These are phyloP conservation scores for Himalopsyche tibetana DNA, from an alignment of 2,888 invertebrate species.

Conservation along the genomic window DNA sequence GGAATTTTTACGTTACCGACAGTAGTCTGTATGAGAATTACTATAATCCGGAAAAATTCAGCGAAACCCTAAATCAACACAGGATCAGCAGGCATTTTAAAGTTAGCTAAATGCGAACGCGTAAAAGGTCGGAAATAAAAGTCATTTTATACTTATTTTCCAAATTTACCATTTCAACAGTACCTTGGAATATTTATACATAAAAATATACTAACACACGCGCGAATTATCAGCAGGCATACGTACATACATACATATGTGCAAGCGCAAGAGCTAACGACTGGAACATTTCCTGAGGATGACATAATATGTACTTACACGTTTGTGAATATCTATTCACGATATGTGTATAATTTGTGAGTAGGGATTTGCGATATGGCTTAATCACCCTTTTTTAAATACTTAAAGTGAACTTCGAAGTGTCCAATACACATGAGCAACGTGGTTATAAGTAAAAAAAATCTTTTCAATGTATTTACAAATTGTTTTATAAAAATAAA, in stretches of 20 bases:
- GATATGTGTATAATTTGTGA: neutral
- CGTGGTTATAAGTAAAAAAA: too few species aligned
- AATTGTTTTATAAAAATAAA: too few species aligned
- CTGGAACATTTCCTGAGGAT: neutral
- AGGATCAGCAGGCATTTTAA: neutral
- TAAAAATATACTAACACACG: neutral
- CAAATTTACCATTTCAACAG: neutral
- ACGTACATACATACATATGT: neutral
- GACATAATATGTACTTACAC: neutral
- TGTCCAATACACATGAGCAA: too few species aligned
- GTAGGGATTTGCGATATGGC: neutral
- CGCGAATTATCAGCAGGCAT: too few species aligned
- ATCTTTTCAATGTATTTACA: too few species aligned
- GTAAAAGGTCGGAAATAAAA: neutral
- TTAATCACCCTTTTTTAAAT: neutral
- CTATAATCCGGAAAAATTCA: neutral
- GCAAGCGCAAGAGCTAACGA: slow-evolving; percentile 21
- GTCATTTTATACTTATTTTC: neutral
- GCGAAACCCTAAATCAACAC: neutral
- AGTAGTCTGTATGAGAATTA: too few species aligned
- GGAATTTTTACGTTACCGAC: too few species aligned
- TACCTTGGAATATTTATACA: neutral
- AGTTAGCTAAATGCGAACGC: neutral
- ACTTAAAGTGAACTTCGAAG: neutral
- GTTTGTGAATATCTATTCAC: neutral